Conservation (phyloP, 2,888 invertebrate species). For the Meiosimyza decipiens region DNA sequence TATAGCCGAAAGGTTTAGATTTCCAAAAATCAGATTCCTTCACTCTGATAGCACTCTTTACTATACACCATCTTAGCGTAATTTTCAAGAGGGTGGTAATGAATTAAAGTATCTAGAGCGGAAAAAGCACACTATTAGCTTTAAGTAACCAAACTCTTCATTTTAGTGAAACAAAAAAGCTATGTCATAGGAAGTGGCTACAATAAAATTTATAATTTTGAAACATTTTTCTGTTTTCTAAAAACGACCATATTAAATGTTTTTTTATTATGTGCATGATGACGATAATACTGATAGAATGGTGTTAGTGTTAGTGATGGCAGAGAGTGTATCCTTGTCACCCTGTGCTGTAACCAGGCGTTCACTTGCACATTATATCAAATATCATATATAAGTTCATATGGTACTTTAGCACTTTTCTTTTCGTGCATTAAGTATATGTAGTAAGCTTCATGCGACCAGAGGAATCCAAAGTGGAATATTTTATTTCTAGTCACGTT, state of each 20-base stretch:
- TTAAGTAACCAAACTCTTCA: background rate
- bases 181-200: background rate
- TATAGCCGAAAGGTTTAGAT: too few species aligned
- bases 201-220: slow-evolving; percentile 23
- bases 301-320: background rate
- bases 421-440: background rate
- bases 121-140: too few species aligned
- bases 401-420: background rate
- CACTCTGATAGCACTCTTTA: too few species aligned
- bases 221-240: slow-evolving; percentile 27
- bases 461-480: slow-evolving; percentile 9
- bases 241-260: slow-evolving; percentile 37
- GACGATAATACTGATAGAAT: background rate
- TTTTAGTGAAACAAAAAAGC: too few species aligned
- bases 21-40: too few species aligned
- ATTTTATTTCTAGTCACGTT: slow-evolving; percentile 38
- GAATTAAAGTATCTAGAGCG: too few species aligned
- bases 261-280: slow-evolving; percentile 17
- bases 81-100: too few species aligned
- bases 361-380: too few species aligned
- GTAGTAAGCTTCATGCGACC: background rate
- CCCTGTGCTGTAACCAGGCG: too few species aligned
- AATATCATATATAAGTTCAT: too few species aligned
- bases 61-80: too few species aligned
- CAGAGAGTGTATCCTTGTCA: background rate